Evolutionary conservation across 2,113 vertebrate genomes (phyloP).

Genomic region (Micronycteris hirsuta): DNA sequence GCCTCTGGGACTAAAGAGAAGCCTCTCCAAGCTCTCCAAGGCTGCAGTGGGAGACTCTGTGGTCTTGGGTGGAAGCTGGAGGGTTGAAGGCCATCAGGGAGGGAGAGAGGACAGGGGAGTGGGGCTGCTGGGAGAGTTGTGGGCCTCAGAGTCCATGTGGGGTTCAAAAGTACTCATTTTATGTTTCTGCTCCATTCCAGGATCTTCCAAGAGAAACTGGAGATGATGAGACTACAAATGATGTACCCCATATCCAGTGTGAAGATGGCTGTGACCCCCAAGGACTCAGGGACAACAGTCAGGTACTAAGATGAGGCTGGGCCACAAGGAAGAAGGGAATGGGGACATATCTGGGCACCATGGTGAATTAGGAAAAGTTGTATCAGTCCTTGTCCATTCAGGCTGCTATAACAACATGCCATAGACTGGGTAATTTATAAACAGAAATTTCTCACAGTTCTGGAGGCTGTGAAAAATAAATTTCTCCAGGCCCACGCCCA

Average conservation of each 20-base stretch:
- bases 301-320: slow-evolving; percentile 57
- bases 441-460: background rate
- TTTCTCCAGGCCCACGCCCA: background rate
- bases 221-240: background rate
- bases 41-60: background rate
- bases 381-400: background rate
- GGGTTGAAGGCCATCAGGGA: background rate
- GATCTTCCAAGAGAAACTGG: slow-evolving; percentile 61
- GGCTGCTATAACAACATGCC: background rate
- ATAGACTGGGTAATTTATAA: background rate
- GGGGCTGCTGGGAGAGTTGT: background rate
- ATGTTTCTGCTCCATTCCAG: slow-evolving; percentile 12
- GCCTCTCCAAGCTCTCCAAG: background rate
- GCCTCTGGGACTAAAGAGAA: background rate
- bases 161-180: background rate
- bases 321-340: background rate
- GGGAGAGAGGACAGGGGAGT: background rate
- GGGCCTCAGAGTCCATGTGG: background rate
- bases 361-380: background rate
- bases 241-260: slow-evolving; percentile 73
- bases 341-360: background rate
- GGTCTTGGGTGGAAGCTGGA: background rate
- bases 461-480: background rate
- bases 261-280: slow-evolving; percentile 77
- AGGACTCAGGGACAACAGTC: slow-evolving; percentile 71